Conservation (phyloP, 2,797 vertebrate genomes). For the Eidolon dupreanum region DNA sequence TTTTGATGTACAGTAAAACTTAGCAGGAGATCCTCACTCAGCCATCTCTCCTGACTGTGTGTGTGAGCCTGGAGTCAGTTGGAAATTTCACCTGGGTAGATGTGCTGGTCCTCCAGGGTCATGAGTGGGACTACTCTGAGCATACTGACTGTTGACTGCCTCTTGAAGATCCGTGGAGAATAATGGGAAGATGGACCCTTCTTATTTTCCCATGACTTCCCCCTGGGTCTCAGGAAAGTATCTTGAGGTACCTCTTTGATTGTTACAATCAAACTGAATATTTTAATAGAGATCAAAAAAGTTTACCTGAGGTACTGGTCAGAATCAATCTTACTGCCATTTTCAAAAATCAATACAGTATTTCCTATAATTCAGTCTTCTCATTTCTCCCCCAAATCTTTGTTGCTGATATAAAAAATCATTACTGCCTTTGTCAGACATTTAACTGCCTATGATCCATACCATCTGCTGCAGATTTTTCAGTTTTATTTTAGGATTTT, state of each 20-base stretch:
- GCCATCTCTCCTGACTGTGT: neutral
- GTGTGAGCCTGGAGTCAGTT: neutral
- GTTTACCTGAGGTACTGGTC: conserved; percentile 33
- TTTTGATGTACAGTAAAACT: neutral
- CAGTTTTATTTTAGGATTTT: conserved; percentile 70
- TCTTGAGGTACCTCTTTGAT: neutral
- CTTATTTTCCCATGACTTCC: neutral
- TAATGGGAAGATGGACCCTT: neutral
- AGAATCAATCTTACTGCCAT: conserved; percentile 61
- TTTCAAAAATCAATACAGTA: conserved; percentile 69
- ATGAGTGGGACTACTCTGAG: neutral
- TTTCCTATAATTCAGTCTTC: conserved; percentile 63
- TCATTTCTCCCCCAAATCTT: conserved; percentile 17
- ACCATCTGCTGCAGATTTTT: conserved; percentile 67
- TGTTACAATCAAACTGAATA: conserved; percentile 31
- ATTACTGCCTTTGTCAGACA: conserved; percentile 63
- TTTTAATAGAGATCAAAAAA: conserved; percentile 50
- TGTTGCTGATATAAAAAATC: conserved; percentile 47
- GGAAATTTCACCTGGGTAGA: neutral
- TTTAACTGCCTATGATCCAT: conserved; percentile 70
- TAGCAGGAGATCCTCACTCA: neutral
- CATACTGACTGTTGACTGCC: neutral
- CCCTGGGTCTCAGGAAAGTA: neutral
- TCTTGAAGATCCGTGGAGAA: neutral
- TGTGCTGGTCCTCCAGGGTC: neutral